Percentiles rank a stretch among this genome's conserved stretches.
These are phyloP conservation scores for Drosophila lacicola DNA, from an alignment of 2,888 invertebrate species.

Conservation along the genomic window DNA sequence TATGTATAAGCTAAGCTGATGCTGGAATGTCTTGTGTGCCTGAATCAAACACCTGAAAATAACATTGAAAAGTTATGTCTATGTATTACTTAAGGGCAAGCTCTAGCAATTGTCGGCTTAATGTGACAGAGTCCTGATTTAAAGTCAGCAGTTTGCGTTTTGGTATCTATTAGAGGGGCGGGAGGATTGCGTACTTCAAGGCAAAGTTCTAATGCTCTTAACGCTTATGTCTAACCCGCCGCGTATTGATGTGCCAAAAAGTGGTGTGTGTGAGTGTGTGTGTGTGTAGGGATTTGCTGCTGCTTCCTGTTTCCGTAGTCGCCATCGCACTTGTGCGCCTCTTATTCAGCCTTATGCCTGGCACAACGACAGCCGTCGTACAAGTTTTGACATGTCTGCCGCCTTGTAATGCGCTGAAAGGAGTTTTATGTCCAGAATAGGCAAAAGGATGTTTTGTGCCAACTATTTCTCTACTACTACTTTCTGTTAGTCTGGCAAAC, in stretches of 20 bases:
- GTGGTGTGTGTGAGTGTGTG: conserved; percentile 2
- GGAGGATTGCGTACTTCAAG: conserved; percentile 41
- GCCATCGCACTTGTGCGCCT: conserved; percentile 9
- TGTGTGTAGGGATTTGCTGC: conserved; percentile 45
- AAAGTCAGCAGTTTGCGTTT: conserved; percentile 20
- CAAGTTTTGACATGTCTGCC: conserved; percentile 81
- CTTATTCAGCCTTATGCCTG: conserved; percentile 24
- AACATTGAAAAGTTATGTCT: conserved; percentile 2
- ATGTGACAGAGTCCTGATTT: conserved; percentile 20
- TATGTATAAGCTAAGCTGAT: conserved; percentile 6
- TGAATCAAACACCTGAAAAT: neutral
- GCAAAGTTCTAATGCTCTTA: conserved; percentile 80
- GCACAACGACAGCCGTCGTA: conserved; percentile 71
- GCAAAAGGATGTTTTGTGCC: conserved; percentile 35
- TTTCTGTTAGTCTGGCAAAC: conserved; percentile 23
- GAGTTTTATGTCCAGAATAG: conserved; percentile 78
- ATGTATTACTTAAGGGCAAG: conserved; percentile 15
- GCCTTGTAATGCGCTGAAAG: conserved; percentile 78
- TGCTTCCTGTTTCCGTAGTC: conserved; percentile 13
- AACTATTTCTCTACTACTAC: conserved; percentile 6
- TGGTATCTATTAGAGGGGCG: conserved; percentile 32
- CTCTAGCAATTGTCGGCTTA: neutral
- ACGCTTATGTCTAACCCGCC: conserved; percentile 61
- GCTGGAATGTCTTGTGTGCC: neutral
- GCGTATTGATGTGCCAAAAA: conserved; percentile 38